These are phyloP conservation scores for Brachyopa scutellaris DNA, from an alignment of 2,888 invertebrate genomes.

Conservation along the genomic window DNA sequence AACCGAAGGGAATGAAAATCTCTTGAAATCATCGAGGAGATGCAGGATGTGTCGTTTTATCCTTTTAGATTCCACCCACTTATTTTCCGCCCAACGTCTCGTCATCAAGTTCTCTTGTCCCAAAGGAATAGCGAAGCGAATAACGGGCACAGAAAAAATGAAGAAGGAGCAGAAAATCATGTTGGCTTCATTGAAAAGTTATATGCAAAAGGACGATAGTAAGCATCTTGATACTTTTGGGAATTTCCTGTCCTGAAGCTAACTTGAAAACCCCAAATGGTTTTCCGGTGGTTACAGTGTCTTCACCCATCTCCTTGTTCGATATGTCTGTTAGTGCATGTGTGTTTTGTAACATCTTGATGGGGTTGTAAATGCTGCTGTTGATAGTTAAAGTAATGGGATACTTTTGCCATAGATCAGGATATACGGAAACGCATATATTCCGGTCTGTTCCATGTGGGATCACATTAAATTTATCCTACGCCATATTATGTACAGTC, in stretches of 20 bases:
- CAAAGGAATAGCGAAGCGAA: conserved; percentile 1
- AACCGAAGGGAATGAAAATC: conserved; percentile 9
- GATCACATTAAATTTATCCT: conserved; percentile 42
- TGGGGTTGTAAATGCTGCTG: conserved; percentile 62
- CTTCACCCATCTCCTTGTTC: neutral
- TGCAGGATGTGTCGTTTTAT: conserved; percentile 5
- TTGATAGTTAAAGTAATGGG: conserved; percentile 61
- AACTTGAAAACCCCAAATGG: conserved; percentile 60
- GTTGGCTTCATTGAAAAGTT: conserved; percentile 57
- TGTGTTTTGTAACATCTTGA: conserved; percentile 49
- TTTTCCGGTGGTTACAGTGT: conserved; percentile 47
- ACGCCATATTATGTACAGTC: neutral
- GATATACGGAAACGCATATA: conserved; percentile 49
- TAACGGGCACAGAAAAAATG: neutral
- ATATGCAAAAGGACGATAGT: conserved; percentile 52
- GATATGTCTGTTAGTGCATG: conserved; percentile 9
- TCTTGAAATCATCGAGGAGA: conserved; percentile 3
- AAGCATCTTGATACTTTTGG: conserved; percentile 53
- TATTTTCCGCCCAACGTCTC: neutral
- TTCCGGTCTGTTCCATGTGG: conserved; percentile 22
- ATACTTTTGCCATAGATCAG: conserved; percentile 50
- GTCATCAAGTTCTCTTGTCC: conserved; percentile 1
- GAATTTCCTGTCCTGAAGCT: conserved; percentile 66
- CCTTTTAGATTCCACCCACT: conserved; percentile 1
- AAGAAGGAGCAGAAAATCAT: conserved; percentile 33